Base-by-base conservation (phyloP, 2,888 invertebrate species). In the Ophioninae sp. region DNA sequence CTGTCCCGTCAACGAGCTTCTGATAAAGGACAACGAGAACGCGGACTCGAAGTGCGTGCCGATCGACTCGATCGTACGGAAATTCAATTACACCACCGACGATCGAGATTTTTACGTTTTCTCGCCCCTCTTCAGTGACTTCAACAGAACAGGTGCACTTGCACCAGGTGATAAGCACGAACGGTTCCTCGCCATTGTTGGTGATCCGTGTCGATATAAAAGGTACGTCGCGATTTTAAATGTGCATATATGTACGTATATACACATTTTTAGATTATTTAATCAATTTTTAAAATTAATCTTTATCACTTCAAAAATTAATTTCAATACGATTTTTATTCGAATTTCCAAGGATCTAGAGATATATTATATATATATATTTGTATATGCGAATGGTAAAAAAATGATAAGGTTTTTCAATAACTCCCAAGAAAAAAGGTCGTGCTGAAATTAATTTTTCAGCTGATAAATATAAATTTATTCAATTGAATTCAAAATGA, bases 201-300 rank as follows among this genome's bases (percentile, higher is more conserved):
- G 95, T 30, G 94, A 94, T 87, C 95, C 95, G 67, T 95, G 95
- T 89, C 89, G 88, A 85, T 93, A 94, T 88, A 94, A 94, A 90
- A 95, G 93, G 95, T 95, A 74, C 59, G 37, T 50, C 10, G 10
- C 3, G 7, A 8, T 41, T 1, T 6, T 2, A 30, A 30, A 8
- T 41, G 41, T 41, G 41, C 0, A 41, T 41, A 41, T 41, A 41
- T 41, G 6, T 41, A 41, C 6, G 6, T 41, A 41, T 41, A 41
- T 41, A 41, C 6, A 41, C 8, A 6, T 41, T 8, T 41, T 8
- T 1, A 41, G 7, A 41, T 41, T 41, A 6, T 6, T 8, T 41
- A 41, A 41, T 41, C 7, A 8, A 41, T 41, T 8, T 41, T 3
- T 41, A 6, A 8, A 41, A 8, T 8, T 41, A 41, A 8, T 8